Conservation (phyloP, 2,888 invertebrate genomes). For the Tenthredo amoena region DNA sequence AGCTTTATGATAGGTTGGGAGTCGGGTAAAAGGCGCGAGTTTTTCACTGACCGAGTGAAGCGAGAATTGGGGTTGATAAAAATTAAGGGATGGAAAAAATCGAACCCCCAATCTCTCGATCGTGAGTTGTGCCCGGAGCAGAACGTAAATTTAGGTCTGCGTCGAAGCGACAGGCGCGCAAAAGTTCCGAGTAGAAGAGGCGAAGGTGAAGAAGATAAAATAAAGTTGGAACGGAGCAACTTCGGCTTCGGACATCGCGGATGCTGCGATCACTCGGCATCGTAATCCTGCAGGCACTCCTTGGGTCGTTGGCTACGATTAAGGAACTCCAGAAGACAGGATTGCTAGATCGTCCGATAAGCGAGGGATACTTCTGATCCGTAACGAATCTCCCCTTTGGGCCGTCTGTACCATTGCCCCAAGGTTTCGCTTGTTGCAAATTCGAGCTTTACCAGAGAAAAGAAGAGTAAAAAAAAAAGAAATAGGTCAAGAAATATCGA, state of each 20-base stretch:
- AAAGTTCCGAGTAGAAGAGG: constrained; percentile 14
- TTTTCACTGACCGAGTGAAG: background rate
- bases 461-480: background rate
- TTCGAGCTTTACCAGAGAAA: background rate
- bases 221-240: constrained; percentile 41
- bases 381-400: constrained; percentile 35
- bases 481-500: background rate
- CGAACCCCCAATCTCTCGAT: constrained; percentile 23
- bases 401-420: background rate
- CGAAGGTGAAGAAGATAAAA: constrained; percentile 46
- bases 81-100: constrained; percentile 1
- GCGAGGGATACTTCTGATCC: constrained; percentile 43
- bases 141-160: constrained; percentile 45
- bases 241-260: constrained; percentile 35
- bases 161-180: constrained; percentile 45
- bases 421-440: background rate
- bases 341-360: constrained; percentile 40
- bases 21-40: background rate
- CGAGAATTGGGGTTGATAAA: background rate
- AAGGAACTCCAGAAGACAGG: constrained; percentile 39
- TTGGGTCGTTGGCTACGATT: constrained; percentile 44
- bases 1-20: background rate
- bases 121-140: constrained; percentile 37
- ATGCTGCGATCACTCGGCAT: constrained; percentile 41
- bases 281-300: constrained; percentile 43